Percentiles rank a stretch among this genome's conserved stretches.
These are phyloP conservation scores for Dendrolimus punctatus DNA, from an alignment of 1,140 invertebrate species.

Conservation along the genomic window DNA sequence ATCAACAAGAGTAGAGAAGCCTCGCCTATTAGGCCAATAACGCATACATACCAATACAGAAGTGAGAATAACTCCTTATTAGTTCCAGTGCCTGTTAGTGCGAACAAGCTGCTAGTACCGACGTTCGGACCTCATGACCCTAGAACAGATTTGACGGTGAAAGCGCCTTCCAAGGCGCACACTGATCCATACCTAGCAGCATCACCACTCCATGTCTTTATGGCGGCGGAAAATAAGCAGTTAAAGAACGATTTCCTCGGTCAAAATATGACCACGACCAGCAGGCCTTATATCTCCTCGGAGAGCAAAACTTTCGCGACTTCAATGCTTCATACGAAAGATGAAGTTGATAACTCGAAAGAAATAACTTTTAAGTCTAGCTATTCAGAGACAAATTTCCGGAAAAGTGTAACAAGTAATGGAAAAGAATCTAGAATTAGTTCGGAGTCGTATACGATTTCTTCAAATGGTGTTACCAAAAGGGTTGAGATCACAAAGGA, in stretches of 20 bases:
- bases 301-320: conserved; percentile 58
- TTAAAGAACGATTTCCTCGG: conserved; percentile 63
- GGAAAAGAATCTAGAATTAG: conserved; percentile 46
- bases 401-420: conserved; percentile 50
- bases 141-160: conserved; percentile 55
- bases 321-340: conserved; percentile 55
- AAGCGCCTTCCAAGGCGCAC: conserved; percentile 66
- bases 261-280: conserved; percentile 54
- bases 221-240: conserved; percentile 64
- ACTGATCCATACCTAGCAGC: conserved; percentile 54
- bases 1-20: conserved; percentile 78
- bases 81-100: conserved; percentile 67
- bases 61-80: conserved; percentile 72
- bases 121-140: conserved; percentile 64
- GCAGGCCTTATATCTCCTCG: conserved; percentile 46
- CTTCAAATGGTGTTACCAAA: conserved; percentile 57
- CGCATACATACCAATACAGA: conserved; percentile 72
- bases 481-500: conserved; percentile 61
- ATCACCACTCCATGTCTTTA: conserved; percentile 52
- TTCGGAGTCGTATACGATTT: conserved; percentile 63
- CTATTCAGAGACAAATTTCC: conserved; percentile 67
- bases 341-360: conserved; percentile 56
- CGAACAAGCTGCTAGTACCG: conserved; percentile 61
- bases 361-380: conserved; percentile 62
- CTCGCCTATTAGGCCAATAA: conserved; percentile 75